These are phyloP conservation scores for Chaetodon trifascialis DNA, from an alignment of 2,113 vertebrate genomes.

Conservation along the genomic window DNA sequence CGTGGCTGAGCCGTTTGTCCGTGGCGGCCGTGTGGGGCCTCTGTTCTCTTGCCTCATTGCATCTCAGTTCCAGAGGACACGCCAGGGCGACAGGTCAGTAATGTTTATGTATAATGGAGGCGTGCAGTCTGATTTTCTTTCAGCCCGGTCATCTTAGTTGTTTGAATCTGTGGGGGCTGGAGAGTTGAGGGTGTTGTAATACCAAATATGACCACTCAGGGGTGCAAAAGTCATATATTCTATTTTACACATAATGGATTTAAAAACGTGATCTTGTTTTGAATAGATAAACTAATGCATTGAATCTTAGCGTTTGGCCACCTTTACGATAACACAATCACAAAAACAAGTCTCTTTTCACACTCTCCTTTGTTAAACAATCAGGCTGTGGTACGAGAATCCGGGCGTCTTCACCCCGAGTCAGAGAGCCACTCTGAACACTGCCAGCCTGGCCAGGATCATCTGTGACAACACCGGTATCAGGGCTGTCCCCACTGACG, in stretches of 20 bases:
- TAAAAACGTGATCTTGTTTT: too few species aligned
- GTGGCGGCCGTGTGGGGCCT: constrained; percentile 86
- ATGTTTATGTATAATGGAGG: not conserved
- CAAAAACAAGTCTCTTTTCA: not conserved
- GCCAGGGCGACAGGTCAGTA: constrained; percentile 83
- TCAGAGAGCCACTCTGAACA: constrained; percentile 66
- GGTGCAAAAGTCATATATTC: not conserved
- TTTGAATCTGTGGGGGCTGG: too few species aligned
- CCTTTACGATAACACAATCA: too few species aligned
- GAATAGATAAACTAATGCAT: too few species aligned
- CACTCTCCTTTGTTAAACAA: not conserved
- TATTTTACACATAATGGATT: not conserved
- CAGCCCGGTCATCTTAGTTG: too few species aligned
- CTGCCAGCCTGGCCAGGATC: constrained; percentile 68
- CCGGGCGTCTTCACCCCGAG: constrained; percentile 70
- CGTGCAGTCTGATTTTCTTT: too few species aligned
- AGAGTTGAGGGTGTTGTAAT: too few species aligned
- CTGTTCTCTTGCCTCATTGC: constrained; percentile 84
- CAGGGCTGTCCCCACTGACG: constrained; percentile 42
- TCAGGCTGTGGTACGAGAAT: constrained; percentile 84
- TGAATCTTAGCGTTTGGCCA: too few species aligned
- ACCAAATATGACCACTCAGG: not conserved
- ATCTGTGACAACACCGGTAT: constrained; percentile 86
- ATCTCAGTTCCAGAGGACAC: constrained; percentile 80
- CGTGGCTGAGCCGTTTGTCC: constrained; percentile 83